Percentiles rank a stretch among this genome's conserved stretches.
These are phyloP conservation scores for Sanderia malayensis DNA, from an alignment of 30 jellyfish, hydroid and myxozoan genomes.

Conservation along the genomic window DNA sequence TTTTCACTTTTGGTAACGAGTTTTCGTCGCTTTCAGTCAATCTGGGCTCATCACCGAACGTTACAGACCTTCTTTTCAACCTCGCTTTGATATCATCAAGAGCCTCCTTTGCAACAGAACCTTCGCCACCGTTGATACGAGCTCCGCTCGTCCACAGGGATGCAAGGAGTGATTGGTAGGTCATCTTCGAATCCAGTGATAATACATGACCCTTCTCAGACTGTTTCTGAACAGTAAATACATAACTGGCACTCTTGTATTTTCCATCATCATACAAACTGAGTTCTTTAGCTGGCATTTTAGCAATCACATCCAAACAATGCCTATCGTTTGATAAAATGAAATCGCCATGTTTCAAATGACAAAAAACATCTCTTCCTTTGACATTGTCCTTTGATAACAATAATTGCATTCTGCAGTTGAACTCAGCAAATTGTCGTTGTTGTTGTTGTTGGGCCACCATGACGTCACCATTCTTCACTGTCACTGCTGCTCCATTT, in stretches of 20 bases:
- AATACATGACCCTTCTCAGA: not conserved
- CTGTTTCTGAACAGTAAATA: slow-evolving; percentile 10
- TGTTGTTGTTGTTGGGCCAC: too few relatives aligned
- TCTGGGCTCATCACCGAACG: slow-evolving; percentile 20
- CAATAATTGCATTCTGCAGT: not conserved
- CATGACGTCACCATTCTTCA: too few relatives aligned
- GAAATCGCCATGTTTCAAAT: slow-evolving; percentile 33
- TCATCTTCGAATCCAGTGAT: slow-evolving; percentile 19
- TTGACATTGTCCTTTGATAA: not conserved
- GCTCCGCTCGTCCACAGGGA: slow-evolving; percentile 43
- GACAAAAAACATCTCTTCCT: slow-evolving; percentile 37
- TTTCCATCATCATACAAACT: slow-evolving; percentile 12
- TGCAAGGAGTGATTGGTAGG: slow-evolving; percentile 7
- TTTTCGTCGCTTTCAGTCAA: slow-evolving; percentile 11
- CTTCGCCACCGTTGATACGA: slow-evolving; percentile 39
- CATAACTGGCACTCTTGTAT: not conserved
- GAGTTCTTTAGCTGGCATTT: slow-evolving; percentile 40
- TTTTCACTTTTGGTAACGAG: not conserved
- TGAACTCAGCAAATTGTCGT: too few relatives aligned
- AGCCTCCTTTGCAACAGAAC: slow-evolving; percentile 4
- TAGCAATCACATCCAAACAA: slow-evolving; percentile 2
- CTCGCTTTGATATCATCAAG: slow-evolving; percentile 20
- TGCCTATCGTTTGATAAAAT: slow-evolving; percentile 16
- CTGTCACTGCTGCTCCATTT: not conserved
- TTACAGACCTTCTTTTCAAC: slow-evolving; percentile 28